These are phyloP conservation scores for Cetonia aurata DNA, from an alignment of 2,888 invertebrate species.

Conservation along the genomic window DNA sequence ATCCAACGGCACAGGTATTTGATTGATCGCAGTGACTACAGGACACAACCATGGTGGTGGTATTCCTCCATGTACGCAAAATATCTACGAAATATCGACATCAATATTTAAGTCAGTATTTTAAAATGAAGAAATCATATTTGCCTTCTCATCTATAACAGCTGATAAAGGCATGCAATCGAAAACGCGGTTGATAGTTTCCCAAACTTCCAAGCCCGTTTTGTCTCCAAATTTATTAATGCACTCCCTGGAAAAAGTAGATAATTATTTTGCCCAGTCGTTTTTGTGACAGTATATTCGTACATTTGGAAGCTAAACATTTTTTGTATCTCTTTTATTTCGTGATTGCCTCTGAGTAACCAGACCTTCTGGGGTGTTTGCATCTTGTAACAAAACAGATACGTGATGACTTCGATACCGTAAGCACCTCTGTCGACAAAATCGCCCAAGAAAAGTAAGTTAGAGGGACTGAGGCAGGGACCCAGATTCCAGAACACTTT, in stretches of 20 bases:
- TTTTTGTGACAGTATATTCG: too few relatives aligned
- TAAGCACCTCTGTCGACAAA: slow-evolving; percentile 81
- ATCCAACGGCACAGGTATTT: slow-evolving; percentile 74
- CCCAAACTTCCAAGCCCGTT: slow-evolving; percentile 76
- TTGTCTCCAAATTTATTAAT: slow-evolving; percentile 75
- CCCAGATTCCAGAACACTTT: slow-evolving; percentile 78
- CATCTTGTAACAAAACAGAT: slow-evolving; percentile 78
- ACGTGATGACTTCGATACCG: slow-evolving; percentile 78
- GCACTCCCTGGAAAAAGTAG: slow-evolving; percentile 72
- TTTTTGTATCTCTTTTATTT: slow-evolving; percentile 79
- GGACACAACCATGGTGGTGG: slow-evolving; percentile 79
- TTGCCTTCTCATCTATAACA: slow-evolving; percentile 77
- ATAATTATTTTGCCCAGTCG: slow-evolving; percentile 1
- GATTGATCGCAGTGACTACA: slow-evolving; percentile 73
- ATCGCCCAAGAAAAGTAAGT: slow-evolving; percentile 80
- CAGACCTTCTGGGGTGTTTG: slow-evolving; percentile 75
- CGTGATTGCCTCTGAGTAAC: slow-evolving; percentile 81
- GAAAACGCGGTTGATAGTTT: slow-evolving; percentile 77
- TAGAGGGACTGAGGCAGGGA: slow-evolving; percentile 73
- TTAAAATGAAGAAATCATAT: slow-evolving; percentile 8
- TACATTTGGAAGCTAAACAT: slow-evolving; percentile 80
- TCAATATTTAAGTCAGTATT: not conserved
- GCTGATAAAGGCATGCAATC: slow-evolving; percentile 81
- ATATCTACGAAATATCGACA: slow-evolving; percentile 68
- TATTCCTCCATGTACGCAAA: slow-evolving; percentile 85